phyloP scores from a whole-genome alignment of 2,888 invertebrate species.

The Mythimna albipuncta region DNA sequence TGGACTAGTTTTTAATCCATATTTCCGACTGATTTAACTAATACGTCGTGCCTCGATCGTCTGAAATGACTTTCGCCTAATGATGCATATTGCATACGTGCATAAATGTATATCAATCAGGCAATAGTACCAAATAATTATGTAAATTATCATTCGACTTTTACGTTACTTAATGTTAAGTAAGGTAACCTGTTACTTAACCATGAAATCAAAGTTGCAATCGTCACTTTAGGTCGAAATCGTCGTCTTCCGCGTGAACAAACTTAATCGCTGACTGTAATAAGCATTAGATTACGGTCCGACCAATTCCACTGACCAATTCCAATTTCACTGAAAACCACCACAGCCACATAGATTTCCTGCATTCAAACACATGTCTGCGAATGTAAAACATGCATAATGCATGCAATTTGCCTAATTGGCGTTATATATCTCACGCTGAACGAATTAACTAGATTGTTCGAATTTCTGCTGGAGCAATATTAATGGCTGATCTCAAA shows the following conservation, averaged over 20 bases:
- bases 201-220: constrained; percentile 42
- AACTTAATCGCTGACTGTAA: constrained; percentile 65
- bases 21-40: constrained; percentile 22
- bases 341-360: constrained; percentile 59
- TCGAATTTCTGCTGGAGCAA: constrained; percentile 14
- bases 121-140: constrained; percentile 39
- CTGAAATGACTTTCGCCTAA: constrained; percentile 27
- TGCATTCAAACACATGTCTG: constrained; percentile 53
- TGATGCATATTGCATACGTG: constrained; percentile 17
- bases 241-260: constrained; percentile 68
- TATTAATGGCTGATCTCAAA: constrained; percentile 4
- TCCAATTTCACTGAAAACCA: constrained; percentile 70
- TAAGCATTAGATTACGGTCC: constrained; percentile 63
- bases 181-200: neutral
- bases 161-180: constrained; percentile 35
- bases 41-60: constrained; percentile 1
- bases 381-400: constrained; percentile 50
- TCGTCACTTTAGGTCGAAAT: constrained; percentile 59
- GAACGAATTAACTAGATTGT: constrained; percentile 43
- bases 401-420: constrained; percentile 51
- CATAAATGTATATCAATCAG: constrained; percentile 46
- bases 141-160: constrained; percentile 18
- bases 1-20: constrained; percentile 16
- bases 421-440: constrained; percentile 48
- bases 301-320: constrained; percentile 61